Base-by-base conservation (phyloP, 92 coral and sea anemone genomes). In the Diadumene lineata region DNA sequence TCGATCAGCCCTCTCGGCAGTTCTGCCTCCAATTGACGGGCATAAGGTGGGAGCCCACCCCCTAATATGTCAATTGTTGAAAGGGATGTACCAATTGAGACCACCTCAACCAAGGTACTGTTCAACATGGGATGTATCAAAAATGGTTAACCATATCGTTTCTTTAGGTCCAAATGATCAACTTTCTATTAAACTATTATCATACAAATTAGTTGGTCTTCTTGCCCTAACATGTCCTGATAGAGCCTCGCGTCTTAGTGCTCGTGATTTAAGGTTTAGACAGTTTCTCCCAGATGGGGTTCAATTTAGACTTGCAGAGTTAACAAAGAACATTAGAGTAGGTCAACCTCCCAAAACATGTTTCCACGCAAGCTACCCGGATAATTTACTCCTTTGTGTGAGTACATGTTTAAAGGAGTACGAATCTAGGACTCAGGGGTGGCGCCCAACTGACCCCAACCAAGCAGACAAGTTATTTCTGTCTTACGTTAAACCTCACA, bases 61-160 rank as follows among this genome's bases (percentile, higher is more conserved):
- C 55, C 19, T 86, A 31, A 81, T 81, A 2, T 81, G 86, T 56
- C 86, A 81, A 55, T 28, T 82, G 43, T 46, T 76, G 80, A 86
- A 71, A 64, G 80, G 90, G 21, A 72, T 81, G 0, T 75, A 65
- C 38, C 83, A 71, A 21, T 11, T 46, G 32, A 81, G 57, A 66
- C 91, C 87, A 31, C 91, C 84, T 23, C 81, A 46, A 15, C 87
- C 81, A 27, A 84, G 30, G 87, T 77, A n/a, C n/a, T n/a, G n/a
- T n/a, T n/a, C n/a, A n/a, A n/a, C n/a, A n/a, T n/a, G n/a, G n/a
- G n/a, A n/a, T 50, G 81, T 82, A 0, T 64, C 84, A 31, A 55
- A 56, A 55, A 72, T 71, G 25, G 43, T 85, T 18, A 16, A 18
- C 27, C 60, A 22, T 26, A 74, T 85, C 30, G 68, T 58, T 33